Conservation (phyloP, 2,113 vertebrate genomes). For the Agelaius phoeniceus region DNA sequence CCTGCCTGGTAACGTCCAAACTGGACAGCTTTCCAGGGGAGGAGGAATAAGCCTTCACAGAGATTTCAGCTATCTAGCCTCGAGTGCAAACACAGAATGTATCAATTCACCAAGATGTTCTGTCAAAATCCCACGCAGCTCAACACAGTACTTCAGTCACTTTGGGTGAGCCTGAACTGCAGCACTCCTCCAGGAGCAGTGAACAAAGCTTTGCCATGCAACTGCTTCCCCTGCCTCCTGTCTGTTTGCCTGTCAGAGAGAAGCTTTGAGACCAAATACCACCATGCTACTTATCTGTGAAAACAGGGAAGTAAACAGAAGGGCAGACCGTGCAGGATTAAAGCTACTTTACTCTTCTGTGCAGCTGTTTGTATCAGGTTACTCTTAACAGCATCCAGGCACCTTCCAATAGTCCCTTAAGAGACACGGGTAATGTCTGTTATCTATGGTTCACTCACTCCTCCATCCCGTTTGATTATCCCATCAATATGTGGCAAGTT, state of each 20-base stretch:
- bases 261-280: not conserved
- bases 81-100: not conserved
- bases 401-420: not conserved
- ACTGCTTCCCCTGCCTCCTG: not conserved
- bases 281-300: not conserved
- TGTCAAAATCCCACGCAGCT: not conserved
- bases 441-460: not conserved
- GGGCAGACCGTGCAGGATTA: not conserved
- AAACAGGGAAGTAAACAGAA: not conserved
- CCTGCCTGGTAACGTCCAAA: not conserved
- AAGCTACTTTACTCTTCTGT: not conserved
- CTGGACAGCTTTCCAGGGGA: not conserved
- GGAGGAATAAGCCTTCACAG: not conserved
- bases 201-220: not conserved
- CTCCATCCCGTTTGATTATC: not conserved
- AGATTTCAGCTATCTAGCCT: not conserved
- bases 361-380: not conserved
- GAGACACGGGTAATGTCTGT: not conserved
- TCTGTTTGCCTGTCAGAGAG: not conserved
- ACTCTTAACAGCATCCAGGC: not conserved
- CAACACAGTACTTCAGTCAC: fast-evolving
- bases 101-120: not conserved
- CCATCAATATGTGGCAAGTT: not conserved
- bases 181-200: not conserved
- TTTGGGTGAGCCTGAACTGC: not conserved